A percentile compares a stretch with the other conserved stretches of the same genome.
Conservation (phyloP, 2,797 vertebrate species). For the Denticeps clupeoides region DNA sequence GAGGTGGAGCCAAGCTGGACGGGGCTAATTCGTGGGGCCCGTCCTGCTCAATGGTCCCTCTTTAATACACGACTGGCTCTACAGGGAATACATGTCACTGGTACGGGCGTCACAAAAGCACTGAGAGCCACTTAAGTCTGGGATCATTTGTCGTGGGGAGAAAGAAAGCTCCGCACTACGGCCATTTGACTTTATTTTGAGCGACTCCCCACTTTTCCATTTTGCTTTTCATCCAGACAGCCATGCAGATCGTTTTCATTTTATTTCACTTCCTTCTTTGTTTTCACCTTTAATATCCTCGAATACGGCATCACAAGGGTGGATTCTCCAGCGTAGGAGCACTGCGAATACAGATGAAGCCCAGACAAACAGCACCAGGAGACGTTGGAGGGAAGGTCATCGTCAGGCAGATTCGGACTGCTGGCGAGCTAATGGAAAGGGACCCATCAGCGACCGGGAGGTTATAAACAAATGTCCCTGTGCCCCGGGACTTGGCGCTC, state of each 20-base stretch:
- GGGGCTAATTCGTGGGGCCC: background rate
- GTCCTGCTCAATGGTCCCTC: background rate
- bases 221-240: constrained; percentile 27
- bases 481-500: too few species aligned
- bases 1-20: constrained; percentile 1
- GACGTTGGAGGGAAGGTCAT: constrained; percentile 14
- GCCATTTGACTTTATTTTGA: too few species aligned
- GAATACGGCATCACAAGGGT: constrained; percentile 15
- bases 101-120: constrained; percentile 1
- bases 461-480: too few species aligned
- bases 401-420: constrained; percentile 2
- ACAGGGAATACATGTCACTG: background rate
- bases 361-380: constrained; percentile 30
- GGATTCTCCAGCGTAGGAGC: constrained; percentile 23
- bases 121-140: background rate
- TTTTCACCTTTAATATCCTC: constrained; percentile 22
- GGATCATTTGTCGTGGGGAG: constrained; percentile 1
- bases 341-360: constrained; percentile 35
- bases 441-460: background rate
- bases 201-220: constrained; percentile 3
- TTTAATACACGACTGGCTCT: background rate
- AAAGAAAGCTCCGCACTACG: background rate
- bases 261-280: constrained; percentile 18
- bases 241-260: constrained; percentile 18
- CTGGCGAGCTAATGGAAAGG: constrained; percentile 23